A percentile compares a stretch with the other conserved stretches of the same genome.
Conservation (phyloP, 2,113 vertebrate genomes). For the Galbula dea region DNA sequence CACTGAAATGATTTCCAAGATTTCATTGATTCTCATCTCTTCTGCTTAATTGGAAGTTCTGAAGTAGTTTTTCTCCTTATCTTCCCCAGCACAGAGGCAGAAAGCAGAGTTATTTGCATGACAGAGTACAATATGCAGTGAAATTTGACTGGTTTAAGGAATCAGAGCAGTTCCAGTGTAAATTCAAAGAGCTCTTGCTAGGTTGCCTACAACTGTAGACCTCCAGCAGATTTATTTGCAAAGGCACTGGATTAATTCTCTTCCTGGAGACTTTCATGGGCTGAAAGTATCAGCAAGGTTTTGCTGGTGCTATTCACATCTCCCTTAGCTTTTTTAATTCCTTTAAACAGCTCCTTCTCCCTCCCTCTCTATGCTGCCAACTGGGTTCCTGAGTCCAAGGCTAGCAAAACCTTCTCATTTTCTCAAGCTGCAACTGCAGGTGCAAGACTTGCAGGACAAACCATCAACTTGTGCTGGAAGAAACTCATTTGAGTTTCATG, state of each 20-base stretch:
- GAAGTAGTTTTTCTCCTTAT: slow-evolving; percentile 9
- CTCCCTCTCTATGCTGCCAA: not conserved
- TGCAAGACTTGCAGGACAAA: not conserved
- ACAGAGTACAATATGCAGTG: slow-evolving; percentile 30
- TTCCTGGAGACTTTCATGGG: no score
- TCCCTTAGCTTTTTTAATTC: not conserved
- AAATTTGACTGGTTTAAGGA: slow-evolving; percentile 47
- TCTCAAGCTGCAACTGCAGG: not conserved
- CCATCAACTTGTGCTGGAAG: not conserved
- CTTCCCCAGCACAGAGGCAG: not conserved
- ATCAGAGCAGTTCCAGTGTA: slow-evolving; percentile 10
- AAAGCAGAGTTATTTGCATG: slow-evolving; percentile 38
- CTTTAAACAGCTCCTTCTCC: not conserved
- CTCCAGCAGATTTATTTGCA: slow-evolving; percentile 8
- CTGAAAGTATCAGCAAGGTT: no score
- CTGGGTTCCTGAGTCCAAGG: not conserved
- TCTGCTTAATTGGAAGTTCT: slow-evolving; percentile 25
- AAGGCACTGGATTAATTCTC: not conserved
- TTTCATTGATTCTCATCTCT: slow-evolving; percentile 21
- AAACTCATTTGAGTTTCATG: not conserved
- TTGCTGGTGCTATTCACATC: not conserved
- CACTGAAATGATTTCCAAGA: slow-evolving; percentile 17
- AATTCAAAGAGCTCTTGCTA: slow-evolving; percentile 8
- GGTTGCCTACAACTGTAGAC: not conserved
- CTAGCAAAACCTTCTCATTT: not conserved